Evolutionary conservation across 37 sponge, comb jelly and placozoan genomes (phyloP).

Genomic region (Cliona cf. orientalis): DNA sequence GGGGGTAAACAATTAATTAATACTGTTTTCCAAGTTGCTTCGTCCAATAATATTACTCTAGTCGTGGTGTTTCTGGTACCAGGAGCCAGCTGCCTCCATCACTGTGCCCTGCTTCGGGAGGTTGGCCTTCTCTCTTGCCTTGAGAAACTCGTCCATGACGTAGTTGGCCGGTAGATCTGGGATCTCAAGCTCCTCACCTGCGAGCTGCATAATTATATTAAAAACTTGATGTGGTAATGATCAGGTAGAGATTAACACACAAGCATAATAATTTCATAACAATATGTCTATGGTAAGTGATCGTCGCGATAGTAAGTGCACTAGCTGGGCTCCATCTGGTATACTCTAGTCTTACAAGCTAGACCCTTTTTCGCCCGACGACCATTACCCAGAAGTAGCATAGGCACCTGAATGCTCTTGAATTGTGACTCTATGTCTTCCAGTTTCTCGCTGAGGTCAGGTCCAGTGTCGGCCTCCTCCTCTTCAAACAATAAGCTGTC

Average conservation of each 20-base stretch:
- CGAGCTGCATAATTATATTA: not conserved
- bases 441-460: not conserved
- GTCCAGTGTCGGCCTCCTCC: not conserved
- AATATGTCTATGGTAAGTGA: not conserved
- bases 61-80: constrained; percentile 25
- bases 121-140: constrained; percentile 10
- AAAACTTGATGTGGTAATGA: too few species aligned
- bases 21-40: not conserved
- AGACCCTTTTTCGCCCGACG: too few species aligned
- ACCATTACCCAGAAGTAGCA: too few species aligned
- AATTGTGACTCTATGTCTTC: not conserved
- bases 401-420: constrained; percentile 19
- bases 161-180: constrained; percentile 26
- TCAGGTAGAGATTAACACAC: too few species aligned
- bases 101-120: constrained; percentile 21
- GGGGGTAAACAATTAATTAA: not conserved
- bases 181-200: not conserved
- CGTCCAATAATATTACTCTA: not conserved
- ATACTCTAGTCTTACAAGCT: too few species aligned
- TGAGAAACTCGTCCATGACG: constrained; percentile 23
- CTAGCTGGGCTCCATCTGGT: too few species aligned
- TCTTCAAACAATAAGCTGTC: not conserved
- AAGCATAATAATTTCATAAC: not conserved
- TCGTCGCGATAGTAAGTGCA: too few species aligned
- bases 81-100: constrained; percentile 5